phyloP scores from a whole-genome alignment of 2,888 invertebrate genomes.

The Melitaea athalia region DNA sequence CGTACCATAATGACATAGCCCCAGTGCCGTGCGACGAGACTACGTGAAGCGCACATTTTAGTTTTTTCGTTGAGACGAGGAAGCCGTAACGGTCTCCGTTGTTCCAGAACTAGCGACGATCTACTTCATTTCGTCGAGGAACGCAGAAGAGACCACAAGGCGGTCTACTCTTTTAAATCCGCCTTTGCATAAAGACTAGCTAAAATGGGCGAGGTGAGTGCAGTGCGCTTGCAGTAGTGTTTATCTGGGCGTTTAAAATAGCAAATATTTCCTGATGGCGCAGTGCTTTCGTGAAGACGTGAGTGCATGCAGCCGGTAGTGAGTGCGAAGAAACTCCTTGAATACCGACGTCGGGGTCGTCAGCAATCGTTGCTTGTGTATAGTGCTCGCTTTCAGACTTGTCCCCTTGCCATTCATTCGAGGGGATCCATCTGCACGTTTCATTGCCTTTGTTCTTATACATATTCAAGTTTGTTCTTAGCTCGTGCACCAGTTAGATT shows the following conservation, averaged over 20 bases:
- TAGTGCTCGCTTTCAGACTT: constrained; percentile 58
- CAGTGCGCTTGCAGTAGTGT: constrained; percentile 76
- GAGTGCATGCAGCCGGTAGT: constrained; percentile 72
- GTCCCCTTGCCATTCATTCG: constrained; percentile 47
- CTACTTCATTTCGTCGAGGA: constrained; percentile 75
- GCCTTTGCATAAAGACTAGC: constrained; percentile 78
- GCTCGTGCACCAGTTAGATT: constrained; percentile 45
- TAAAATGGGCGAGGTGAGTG: constrained; percentile 83
- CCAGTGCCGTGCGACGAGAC: constrained; percentile 77
- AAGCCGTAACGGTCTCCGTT: constrained; percentile 78
- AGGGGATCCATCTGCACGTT: constrained; percentile 57
- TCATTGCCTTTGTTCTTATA: constrained; percentile 59
- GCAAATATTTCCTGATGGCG: constrained; percentile 49
- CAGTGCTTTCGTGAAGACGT: constrained; percentile 73
- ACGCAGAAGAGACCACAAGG: constrained; percentile 76
- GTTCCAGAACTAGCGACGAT: constrained; percentile 81
- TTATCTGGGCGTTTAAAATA: constrained; percentile 69
- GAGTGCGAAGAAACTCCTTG: constrained; percentile 59
- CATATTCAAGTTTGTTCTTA: constrained; percentile 40
- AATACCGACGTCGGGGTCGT: constrained; percentile 41
- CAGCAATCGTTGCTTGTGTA: constrained; percentile 49
- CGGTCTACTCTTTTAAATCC: constrained; percentile 77
- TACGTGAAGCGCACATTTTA: constrained; percentile 79
- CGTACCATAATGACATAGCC: constrained; percentile 79
- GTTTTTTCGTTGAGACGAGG: constrained; percentile 76